A percentile compares a stretch with the other conserved stretches of the same genome.
phyloP scores from a whole-genome alignment of 2,797 vertebrate species.

The Astyanax mexicanus region DNA sequence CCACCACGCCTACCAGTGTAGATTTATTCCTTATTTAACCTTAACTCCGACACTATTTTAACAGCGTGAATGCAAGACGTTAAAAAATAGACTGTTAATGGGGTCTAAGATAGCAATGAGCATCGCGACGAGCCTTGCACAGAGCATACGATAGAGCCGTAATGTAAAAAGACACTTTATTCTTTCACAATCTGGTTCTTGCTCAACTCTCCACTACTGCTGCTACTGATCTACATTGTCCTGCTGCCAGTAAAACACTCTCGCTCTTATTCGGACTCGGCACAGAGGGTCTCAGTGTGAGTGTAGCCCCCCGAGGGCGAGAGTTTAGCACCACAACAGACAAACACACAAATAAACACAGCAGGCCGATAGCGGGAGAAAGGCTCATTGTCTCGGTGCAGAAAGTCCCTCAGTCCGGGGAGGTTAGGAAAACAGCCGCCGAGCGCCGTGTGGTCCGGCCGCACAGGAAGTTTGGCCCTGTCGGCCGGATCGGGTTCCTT shows the following conservation, averaged over 20 bases:
- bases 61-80: too few relatives aligned
- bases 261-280: not conserved
- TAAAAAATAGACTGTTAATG: too few relatives aligned
- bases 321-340: constrained; percentile 47
- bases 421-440: constrained; percentile 58
- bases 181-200: not conserved
- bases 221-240: too few relatives aligned
- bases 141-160: too few relatives aligned
- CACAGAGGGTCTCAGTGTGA: not conserved
- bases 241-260: not conserved
- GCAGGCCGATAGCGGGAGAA: constrained; percentile 41
- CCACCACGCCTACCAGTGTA: too few relatives aligned
- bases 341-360: constrained; percentile 50
- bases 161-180: too few relatives aligned
- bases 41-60: too few relatives aligned
- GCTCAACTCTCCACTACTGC: not conserved
- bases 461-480: constrained; percentile 56
- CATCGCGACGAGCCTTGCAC: too few relatives aligned
- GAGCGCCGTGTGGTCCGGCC: constrained; percentile 35
- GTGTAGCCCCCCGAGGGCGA: constrained; percentile 34
- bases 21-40: too few relatives aligned
- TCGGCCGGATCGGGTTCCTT: constrained; percentile 56
- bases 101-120: too few relatives aligned
- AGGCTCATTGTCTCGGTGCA: constrained; percentile 54
- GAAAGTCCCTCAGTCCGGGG: constrained; percentile 40